Percentiles rank a stretch among this genome's conserved stretches.
phyloP scores from a whole-genome alignment of 2,113 vertebrate genomes.

The Scomber japonicus region DNA sequence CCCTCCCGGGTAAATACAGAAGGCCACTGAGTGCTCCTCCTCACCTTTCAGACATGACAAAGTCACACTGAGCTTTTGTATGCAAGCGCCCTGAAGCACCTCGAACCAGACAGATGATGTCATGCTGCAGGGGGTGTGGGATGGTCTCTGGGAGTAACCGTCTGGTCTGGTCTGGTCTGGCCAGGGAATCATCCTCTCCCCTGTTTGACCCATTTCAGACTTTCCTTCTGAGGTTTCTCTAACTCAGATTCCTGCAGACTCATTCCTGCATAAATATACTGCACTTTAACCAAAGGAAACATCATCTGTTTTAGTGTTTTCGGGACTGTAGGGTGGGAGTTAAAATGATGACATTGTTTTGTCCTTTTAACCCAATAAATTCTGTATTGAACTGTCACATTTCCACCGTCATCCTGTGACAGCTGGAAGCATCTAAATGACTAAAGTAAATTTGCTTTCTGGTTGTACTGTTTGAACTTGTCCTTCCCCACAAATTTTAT shows the following conservation, averaged over 20 bases:
- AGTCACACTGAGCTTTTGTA: slow-evolving; percentile 65
- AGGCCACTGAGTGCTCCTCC: slow-evolving; percentile 63
- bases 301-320: neutral
- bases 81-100: slow-evolving; percentile 53
- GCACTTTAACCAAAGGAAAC: too few relatives aligned
- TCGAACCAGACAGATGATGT: slow-evolving; percentile 78
- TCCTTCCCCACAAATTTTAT: neutral
- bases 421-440: neutral
- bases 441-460: neutral
- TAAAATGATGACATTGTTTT: slow-evolving; percentile 8
- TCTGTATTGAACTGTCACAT: neutral
- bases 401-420: neutral
- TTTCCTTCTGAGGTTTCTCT: slow-evolving; percentile 6
- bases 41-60: slow-evolving; percentile 40
- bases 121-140: slow-evolving; percentile 58
- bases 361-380: neutral
- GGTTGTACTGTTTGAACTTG: neutral
- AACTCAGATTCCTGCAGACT: slow-evolving; percentile 20
- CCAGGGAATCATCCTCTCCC: slow-evolving; percentile 35
- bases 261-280: neutral
- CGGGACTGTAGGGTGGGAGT: slow-evolving; percentile 8
- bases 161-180: slow-evolving; percentile 38
- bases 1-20: slow-evolving; percentile 42
- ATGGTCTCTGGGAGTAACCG: slow-evolving; percentile 37
- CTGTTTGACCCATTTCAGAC: slow-evolving; percentile 45